A percentile compares a stretch with the other conserved stretches of the same genome.
Conservation (phyloP, 1,140 invertebrate species). For the Cherax quadricarinatus region DNA sequence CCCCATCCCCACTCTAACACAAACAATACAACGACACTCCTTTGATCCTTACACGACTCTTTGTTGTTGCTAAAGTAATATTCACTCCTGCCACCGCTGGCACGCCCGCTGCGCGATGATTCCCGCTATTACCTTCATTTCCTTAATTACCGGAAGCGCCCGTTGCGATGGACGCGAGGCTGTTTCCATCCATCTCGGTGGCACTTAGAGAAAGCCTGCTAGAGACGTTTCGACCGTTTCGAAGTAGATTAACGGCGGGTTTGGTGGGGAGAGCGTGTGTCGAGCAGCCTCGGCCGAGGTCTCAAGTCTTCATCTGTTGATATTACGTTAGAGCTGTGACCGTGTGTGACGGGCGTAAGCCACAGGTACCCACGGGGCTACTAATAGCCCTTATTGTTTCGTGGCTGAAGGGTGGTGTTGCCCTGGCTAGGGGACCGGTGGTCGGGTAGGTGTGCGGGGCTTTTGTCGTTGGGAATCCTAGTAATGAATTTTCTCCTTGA, state of each 20-base stretch:
- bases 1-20: slow-evolving; percentile 17
- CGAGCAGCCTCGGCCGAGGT: slow-evolving; percentile 28
- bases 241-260: neutral
- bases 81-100: slow-evolving; percentile 62
- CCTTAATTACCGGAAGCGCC: neutral
- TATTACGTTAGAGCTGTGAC: slow-evolving; percentile 65
- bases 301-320: slow-evolving; percentile 63
- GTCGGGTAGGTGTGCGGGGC: slow-evolving; percentile 19
- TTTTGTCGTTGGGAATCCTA: slow-evolving; percentile 71
- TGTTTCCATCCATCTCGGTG: too few relatives aligned
- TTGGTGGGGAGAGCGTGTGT: neutral
- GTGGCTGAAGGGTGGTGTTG: neutral
- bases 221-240: neutral
- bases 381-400: neutral
- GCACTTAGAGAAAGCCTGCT: too few relatives aligned
- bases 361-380: too few relatives aligned
- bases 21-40: slow-evolving; percentile 58
- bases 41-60: slow-evolving; percentile 58
- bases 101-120: slow-evolving; percentile 37
- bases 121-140: neutral
- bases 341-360: slow-evolving; percentile 33
- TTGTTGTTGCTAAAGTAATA: slow-evolving; percentile 70
- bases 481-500: slow-evolving; percentile 72
- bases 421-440: neutral
- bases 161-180: neutral